phyloP scores from a whole-genome alignment of 2,113 vertebrate genomes.

The Psephotus haematonotus region DNA sequence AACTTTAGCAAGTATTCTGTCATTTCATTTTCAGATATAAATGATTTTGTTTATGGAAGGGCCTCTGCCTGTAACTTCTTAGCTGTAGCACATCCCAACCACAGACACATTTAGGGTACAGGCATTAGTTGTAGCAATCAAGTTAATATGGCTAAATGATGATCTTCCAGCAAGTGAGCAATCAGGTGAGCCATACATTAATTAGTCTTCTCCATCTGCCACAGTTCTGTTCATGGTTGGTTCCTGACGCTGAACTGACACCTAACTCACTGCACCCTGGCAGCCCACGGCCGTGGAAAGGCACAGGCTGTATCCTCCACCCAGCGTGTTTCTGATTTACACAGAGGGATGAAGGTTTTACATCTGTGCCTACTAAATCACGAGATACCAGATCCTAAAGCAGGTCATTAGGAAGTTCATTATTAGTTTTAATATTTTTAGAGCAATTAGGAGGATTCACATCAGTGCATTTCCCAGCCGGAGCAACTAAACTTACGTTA shows the following conservation, averaged over 20 bases:
- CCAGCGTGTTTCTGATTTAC: not conserved
- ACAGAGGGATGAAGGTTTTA: not conserved
- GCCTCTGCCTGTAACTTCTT: not conserved
- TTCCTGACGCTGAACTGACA: not conserved
- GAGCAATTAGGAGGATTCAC: not conserved
- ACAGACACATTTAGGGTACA: not conserved
- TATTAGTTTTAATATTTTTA: not conserved
- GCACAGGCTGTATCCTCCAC: not conserved
- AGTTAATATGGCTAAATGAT: not conserved
- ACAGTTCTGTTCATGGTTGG: not conserved
- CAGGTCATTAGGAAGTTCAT: not conserved
- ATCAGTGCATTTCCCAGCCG: not conserved
- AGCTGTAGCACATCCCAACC: not conserved
- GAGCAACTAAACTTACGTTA: not conserved
- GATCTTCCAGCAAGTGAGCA: not conserved
- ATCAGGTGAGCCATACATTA: not conserved
- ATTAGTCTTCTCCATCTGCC: not conserved
- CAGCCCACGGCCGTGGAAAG: not conserved
- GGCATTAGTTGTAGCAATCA: not conserved
- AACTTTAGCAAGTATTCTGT: not conserved
- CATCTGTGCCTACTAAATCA: not conserved
- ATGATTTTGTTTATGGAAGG: not conserved
- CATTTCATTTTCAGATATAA: not conserved
- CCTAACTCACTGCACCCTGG: not conserved
- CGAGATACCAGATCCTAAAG: not conserved